Evolutionary conservation across 1,140 invertebrate genomes (phyloP).

Genomic region (Aphis craccivora): DNA sequence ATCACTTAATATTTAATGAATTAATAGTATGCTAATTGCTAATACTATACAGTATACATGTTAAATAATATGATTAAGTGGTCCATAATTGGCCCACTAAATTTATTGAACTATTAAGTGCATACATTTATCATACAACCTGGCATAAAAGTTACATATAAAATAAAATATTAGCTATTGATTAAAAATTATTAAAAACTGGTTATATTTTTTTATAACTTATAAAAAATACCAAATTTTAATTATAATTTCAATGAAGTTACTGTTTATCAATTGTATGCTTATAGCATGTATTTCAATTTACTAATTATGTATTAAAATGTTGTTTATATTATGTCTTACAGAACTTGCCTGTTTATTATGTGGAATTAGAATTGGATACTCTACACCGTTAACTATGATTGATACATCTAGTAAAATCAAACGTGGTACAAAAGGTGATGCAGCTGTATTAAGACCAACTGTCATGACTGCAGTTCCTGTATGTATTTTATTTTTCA

Average conservation of each 20-base stretch:
- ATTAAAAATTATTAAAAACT: neutral
- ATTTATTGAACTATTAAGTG: neutral
- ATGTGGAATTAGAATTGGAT: constrained; percentile 91
- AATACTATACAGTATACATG: no score
- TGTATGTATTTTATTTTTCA: constrained; percentile 67
- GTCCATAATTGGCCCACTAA: neutral
- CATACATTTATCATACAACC: neutral
- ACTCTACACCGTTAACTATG: constrained; percentile 93
- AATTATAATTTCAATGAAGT: neutral
- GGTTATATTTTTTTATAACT: no score
- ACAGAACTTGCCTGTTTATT: constrained; percentile 69
- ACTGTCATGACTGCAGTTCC: constrained; percentile 96
- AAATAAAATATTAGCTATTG: neutral
- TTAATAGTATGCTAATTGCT: no score
- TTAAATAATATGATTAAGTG: no score
- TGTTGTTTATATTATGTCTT: constrained; percentile 57
- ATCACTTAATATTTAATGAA: neutral
- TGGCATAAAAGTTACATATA: neutral
- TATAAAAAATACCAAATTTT: no score
- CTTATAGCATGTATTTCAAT: neutral
- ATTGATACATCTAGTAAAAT: constrained; percentile 96
- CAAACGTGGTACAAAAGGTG: constrained; percentile 88
- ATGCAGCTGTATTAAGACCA: constrained; percentile 88
- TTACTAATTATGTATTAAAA: neutral
- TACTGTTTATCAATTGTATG: neutral